Percentiles rank a stretch among this genome's conserved stretches.
These are phyloP conservation scores for Chelon auratus DNA, from an alignment of 2,797 vertebrate genomes.

Conservation along the genomic window DNA sequence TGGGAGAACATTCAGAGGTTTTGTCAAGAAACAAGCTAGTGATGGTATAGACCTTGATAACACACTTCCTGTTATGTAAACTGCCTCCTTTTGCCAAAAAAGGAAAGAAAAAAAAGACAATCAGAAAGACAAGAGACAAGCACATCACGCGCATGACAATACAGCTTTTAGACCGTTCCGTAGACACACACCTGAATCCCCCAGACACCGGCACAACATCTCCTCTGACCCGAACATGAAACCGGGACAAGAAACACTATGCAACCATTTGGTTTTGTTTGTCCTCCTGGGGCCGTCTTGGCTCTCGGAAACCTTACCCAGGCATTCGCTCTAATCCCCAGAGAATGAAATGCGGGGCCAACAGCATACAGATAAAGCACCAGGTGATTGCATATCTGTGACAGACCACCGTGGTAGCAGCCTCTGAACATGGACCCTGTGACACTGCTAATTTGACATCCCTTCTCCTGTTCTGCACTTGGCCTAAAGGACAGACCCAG, in stretches of 20 bases:
- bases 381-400: slow-evolving; percentile 70
- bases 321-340: slow-evolving; percentile 69
- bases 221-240: slow-evolving; percentile 75
- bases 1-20: neutral
- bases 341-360: slow-evolving; percentile 59
- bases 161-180: slow-evolving; percentile 20
- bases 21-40: neutral
- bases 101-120: slow-evolving; percentile 8
- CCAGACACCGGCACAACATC: slow-evolving; percentile 59
- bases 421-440: slow-evolving; percentile 42
- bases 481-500: slow-evolving; percentile 43
- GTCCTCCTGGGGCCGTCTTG: slow-evolving; percentile 65
- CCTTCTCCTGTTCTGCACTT: slow-evolving; percentile 58
- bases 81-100: neutral
- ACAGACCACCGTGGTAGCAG: slow-evolving; percentile 69
- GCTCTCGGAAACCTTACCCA: slow-evolving; percentile 68
- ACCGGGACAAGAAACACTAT: slow-evolving; percentile 71
- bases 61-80: slow-evolving; percentile 9
- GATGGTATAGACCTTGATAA: neutral
- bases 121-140: slow-evolving; percentile 18
- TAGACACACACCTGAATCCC: slow-evolving; percentile 43
- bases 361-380: slow-evolving; percentile 66
- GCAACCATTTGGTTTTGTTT: slow-evolving; percentile 76
- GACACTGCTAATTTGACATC: slow-evolving; percentile 63
- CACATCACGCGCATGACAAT: slow-evolving; percentile 16